Percentiles rank a stretch among this genome's conserved stretches.
These are phyloP conservation scores for Rhinopomastus cyanomelas DNA, from an alignment of 2,113 vertebrate genomes.

Conservation along the genomic window DNA sequence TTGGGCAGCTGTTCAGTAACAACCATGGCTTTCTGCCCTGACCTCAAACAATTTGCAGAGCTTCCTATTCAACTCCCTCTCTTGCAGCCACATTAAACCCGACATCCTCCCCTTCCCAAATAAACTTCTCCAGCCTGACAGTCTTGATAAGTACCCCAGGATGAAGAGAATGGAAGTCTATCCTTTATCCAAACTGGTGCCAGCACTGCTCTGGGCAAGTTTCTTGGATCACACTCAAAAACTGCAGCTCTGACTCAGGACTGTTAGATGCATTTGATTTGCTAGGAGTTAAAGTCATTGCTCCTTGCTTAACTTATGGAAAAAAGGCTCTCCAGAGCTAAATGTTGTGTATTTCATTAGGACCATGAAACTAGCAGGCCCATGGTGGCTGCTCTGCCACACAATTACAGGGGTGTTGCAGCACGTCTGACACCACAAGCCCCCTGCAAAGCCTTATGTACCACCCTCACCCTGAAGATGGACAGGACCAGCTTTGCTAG, in stretches of 20 bases:
- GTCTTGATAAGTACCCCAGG: neutral
- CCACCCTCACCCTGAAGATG: accelerated
- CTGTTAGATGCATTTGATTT: neutral
- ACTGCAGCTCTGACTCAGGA: neutral
- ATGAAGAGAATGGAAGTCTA: neutral
- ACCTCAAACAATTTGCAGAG: neutral
- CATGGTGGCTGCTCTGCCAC: neutral
- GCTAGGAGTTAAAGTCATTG: neutral
- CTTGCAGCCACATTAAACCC: neutral
- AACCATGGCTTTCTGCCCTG: neutral
- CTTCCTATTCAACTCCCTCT: neutral
- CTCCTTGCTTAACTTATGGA: neutral
- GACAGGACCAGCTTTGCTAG: neutral
- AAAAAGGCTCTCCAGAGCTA: neutral
- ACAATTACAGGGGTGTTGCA: neutral
- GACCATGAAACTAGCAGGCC: neutral
- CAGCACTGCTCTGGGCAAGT: neutral
- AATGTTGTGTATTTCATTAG: neutral
- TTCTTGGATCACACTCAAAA: neutral
- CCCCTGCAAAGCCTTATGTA: neutral
- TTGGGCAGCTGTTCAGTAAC: neutral
- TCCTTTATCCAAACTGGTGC: neutral
- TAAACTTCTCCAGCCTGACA: neutral
- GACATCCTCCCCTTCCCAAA: neutral
- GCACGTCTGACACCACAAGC: neutral